Evolutionary conservation across 2,797 vertebrate species (phyloP).

Genomic region (Cephalopachus bancanus): DNA sequence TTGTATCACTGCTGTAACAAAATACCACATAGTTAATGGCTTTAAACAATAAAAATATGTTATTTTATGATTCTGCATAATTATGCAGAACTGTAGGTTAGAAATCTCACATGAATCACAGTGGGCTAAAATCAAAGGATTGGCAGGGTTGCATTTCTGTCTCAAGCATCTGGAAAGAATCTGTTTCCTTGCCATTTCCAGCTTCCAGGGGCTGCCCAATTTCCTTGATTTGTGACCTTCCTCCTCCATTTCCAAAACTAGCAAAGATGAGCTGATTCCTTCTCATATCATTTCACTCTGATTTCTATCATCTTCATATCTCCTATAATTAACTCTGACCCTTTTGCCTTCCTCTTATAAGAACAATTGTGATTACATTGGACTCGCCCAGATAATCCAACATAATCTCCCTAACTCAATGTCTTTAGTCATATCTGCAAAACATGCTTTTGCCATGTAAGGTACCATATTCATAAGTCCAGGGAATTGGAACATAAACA

Average conservation of each 20-base stretch:
- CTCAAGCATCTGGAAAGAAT: neutral
- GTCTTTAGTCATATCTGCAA: neutral
- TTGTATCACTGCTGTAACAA: neutral
- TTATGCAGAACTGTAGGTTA: neutral
- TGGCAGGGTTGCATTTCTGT: neutral
- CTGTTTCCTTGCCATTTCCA: neutral
- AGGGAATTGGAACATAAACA: neutral
- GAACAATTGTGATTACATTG: neutral
- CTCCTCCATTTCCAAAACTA: neutral
- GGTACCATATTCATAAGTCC: neutral
- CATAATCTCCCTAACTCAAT: neutral
- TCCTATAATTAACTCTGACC: neutral
- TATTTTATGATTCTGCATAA: neutral
- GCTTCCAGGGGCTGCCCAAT: neutral
- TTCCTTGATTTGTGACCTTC: neutral
- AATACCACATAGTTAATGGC: neutral
- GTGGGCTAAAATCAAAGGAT: neutral
- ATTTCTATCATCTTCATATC: neutral
- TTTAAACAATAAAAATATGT: neutral
- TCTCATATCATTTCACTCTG: neutral
- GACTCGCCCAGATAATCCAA: neutral
- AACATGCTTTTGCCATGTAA: neutral
- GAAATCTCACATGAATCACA: neutral
- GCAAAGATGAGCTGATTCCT: neutral
- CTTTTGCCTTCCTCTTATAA: neutral